A percentile compares a stretch with the other conserved stretches of the same genome.
These are phyloP conservation scores for Pseudoips prasinana DNA, from an alignment of 2,888 invertebrate genomes.

Conservation along the genomic window DNA sequence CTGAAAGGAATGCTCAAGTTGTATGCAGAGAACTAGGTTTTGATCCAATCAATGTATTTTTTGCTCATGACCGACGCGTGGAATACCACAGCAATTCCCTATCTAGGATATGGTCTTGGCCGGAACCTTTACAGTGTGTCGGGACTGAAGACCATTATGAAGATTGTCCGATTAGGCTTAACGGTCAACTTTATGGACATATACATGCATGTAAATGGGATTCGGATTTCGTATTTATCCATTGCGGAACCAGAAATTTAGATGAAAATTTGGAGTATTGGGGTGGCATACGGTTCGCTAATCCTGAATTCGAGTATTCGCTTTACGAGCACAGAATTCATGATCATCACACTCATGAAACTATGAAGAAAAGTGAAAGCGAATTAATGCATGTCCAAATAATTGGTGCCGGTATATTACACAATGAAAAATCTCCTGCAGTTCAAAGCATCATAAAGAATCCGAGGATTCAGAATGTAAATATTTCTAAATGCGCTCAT, in stretches of 20 bases:
- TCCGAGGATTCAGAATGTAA: constrained; percentile 90
- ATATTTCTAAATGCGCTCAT: constrained; percentile 91
- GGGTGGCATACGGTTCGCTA: constrained; percentile 97
- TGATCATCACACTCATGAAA: constrained; percentile 89
- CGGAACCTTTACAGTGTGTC: constrained; percentile 93
- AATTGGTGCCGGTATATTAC: constrained; percentile 96
- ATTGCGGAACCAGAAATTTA: constrained; percentile 90
- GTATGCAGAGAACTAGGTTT: constrained; percentile 96
- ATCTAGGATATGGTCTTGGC: constrained; percentile 96
- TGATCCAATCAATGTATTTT: constrained; percentile 93
- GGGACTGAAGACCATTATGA: constrained; percentile 89
- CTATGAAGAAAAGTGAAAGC: constrained; percentile 87
- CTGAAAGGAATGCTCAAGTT: constrained; percentile 97
- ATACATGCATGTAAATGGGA: constrained; percentile 94
- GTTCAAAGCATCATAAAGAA: constrained; percentile 94
- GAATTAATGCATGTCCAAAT: constrained; percentile 90
- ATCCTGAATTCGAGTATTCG: constrained; percentile 94
- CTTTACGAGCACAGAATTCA: constrained; percentile 91
- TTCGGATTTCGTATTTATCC: constrained; percentile 95
- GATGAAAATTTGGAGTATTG: constrained; percentile 89
- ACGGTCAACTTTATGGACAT: constrained; percentile 94
- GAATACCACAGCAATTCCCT: constrained; percentile 95
- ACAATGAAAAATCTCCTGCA: constrained; percentile 96
- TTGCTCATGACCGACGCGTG: constrained; percentile 91
- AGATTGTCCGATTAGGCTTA: constrained; percentile 93